phyloP scores from a whole-genome alignment of 2,888 invertebrate species.

The Osmoderma eremita region DNA sequence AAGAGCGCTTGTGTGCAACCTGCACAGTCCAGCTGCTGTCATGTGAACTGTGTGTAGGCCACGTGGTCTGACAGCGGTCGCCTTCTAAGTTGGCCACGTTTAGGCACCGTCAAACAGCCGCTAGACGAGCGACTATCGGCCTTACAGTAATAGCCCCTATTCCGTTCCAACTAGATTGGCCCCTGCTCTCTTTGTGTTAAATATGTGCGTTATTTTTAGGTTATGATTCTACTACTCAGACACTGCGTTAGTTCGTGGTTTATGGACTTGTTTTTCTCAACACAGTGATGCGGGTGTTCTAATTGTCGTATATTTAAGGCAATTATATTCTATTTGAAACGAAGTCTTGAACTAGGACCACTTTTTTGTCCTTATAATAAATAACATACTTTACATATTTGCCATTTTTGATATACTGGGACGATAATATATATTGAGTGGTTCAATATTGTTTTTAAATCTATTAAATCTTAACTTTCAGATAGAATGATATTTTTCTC shows the following conservation, averaged over 20 bases:
- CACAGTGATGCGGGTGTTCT: constrained; percentile 39
- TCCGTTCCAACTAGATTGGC: constrained; percentile 40
- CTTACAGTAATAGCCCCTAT: constrained; percentile 41
- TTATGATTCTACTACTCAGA: constrained; percentile 41
- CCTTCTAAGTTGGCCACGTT: constrained; percentile 44
- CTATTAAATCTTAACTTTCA: too few species aligned
- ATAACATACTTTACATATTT: not conserved
- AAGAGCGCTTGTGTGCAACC: constrained; percentile 38
- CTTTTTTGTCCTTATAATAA: not conserved
- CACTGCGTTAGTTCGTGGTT: constrained; percentile 38
- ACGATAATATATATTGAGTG: not conserved
- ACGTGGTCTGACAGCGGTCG: constrained; percentile 47
- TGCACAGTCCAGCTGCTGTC: constrained; percentile 41
- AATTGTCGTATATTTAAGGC: constrained; percentile 37
- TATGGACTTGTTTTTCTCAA: constrained; percentile 39
- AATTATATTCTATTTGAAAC: constrained; percentile 33
- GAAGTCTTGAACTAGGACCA: not conserved
- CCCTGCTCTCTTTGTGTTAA: constrained; percentile 29
- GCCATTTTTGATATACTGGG: constrained; percentile 4
- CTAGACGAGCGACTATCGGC: constrained; percentile 41
- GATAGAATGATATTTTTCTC: too few species aligned
- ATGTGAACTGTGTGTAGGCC: constrained; percentile 45
- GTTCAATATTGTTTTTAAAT: too few species aligned
- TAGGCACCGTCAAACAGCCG: constrained; percentile 43
- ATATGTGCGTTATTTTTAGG: constrained; percentile 41